These are phyloP conservation scores for Tenthredo distinguenda DNA, from an alignment of 2,888 invertebrate genomes.

Conservation along the genomic window DNA sequence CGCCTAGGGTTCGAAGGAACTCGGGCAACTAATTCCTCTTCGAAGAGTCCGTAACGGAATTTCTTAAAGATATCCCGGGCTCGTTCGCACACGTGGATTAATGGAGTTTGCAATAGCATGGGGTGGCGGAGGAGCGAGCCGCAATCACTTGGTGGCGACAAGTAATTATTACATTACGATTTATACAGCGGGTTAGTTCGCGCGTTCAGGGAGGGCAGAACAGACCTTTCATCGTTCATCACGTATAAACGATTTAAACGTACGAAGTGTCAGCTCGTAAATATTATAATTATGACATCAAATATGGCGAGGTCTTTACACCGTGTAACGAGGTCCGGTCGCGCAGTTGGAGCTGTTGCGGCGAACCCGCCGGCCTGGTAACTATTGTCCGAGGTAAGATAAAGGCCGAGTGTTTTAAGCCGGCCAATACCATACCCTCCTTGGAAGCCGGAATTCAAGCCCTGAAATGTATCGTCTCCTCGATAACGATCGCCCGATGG, in stretches of 20 bases:
- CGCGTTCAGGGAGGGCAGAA: constrained; percentile 31
- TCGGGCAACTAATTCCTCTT: constrained; percentile 9
- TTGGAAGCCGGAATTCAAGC: constrained; percentile 5
- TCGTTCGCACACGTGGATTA: not conserved
- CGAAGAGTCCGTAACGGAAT: not conserved
- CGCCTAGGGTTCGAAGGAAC: not conserved
- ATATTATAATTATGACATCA: constrained; percentile 70
- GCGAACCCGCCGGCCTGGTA: not conserved
- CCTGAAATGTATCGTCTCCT: constrained; percentile 66
- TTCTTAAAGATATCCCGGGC: not conserved
- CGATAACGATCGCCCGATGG: constrained; percentile 63
- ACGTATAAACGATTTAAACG: constrained; percentile 68
- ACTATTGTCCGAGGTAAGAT: constrained; percentile 29
- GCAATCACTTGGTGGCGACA: constrained; percentile 40
- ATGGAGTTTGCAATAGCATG: not conserved
- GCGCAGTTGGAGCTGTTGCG: constrained; percentile 57
- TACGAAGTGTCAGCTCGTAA: constrained; percentile 67
- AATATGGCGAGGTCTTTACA: constrained; percentile 67
- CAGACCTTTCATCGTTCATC: constrained; percentile 64
- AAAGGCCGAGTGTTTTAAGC: not conserved
- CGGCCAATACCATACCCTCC: constrained; percentile 30
- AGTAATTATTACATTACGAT: constrained; percentile 45
- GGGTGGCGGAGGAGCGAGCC: not conserved
- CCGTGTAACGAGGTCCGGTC: constrained; percentile 64
- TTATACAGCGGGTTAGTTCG: constrained; percentile 39